These are phyloP conservation scores for Drosophila siamana DNA, from an alignment of 2,888 invertebrate species.

Conservation along the genomic window DNA sequence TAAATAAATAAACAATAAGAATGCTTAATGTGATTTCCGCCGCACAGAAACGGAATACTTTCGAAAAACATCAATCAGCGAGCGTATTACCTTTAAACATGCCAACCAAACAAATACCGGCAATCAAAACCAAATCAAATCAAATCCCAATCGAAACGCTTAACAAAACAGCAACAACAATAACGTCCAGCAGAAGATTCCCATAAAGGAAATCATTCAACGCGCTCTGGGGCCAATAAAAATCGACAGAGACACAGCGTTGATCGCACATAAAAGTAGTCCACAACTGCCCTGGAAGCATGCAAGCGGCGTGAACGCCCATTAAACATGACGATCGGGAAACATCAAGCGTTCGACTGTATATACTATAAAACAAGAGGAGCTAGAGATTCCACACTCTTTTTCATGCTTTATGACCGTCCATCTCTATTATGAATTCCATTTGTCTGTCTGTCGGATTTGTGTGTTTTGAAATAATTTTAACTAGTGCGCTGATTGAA, in stretches of 20 bases:
- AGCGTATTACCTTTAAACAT: slow-evolving; percentile 76
- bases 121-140: slow-evolving; percentile 65
- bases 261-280: slow-evolving; percentile 15
- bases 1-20: slow-evolving; percentile 57
- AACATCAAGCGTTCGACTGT: slow-evolving; percentile 49
- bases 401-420: slow-evolving; percentile 17
- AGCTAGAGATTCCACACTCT: slow-evolving; percentile 45
- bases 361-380: slow-evolving; percentile 38
- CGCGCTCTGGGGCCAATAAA: slow-evolving; percentile 59
- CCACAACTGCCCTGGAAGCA: slow-evolving; percentile 28
- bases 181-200: slow-evolving; percentile 36
- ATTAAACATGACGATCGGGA: slow-evolving; percentile 57
- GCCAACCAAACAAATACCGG: slow-evolving; percentile 76
- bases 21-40: slow-evolving; percentile 67
- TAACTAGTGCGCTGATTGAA: slow-evolving; percentile 65
- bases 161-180: slow-evolving; percentile 59
- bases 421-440: slow-evolving; percentile 63
- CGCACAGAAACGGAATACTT: slow-evolving; percentile 41
- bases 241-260: slow-evolving; percentile 14
- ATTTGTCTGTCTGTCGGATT: slow-evolving; percentile 37
- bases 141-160: slow-evolving; percentile 66
- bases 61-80: slow-evolving; percentile 70
- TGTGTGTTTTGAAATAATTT: slow-evolving; percentile 61
- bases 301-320: slow-evolving; percentile 38
- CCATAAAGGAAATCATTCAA: slow-evolving; percentile 73